phyloP scores from a whole-genome alignment of 2,888 invertebrate genomes.

The Aphidius colemani region DNA sequence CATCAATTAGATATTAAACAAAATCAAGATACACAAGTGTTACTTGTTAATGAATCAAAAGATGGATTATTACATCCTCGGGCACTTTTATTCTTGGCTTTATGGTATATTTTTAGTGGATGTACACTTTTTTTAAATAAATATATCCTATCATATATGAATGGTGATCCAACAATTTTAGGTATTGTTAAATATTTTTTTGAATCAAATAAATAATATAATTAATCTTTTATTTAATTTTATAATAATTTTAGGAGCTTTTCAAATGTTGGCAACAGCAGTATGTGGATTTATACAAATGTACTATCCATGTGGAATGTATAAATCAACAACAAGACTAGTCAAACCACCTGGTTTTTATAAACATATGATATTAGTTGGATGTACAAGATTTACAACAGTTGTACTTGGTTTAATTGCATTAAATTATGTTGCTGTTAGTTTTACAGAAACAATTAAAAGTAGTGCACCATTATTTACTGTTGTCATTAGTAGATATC shows the following conservation, averaged over 20 bases:
- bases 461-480: constrained; percentile 81
- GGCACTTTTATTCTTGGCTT: constrained; percentile 66
- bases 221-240: constrained; percentile 13
- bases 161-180: constrained; percentile 74
- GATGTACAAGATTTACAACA: constrained; percentile 74
- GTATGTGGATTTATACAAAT: constrained; percentile 76
- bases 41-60: constrained; percentile 48
- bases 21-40: constrained; percentile 46
- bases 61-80: constrained; percentile 66
- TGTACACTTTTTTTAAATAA: constrained; percentile 79
- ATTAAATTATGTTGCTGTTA: constrained; percentile 77
- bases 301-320: constrained; percentile 76
- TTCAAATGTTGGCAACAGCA: constrained; percentile 77
- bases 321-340: constrained; percentile 65
- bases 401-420: constrained; percentile 76
- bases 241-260: constrained; percentile 64
- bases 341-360: constrained; percentile 72
- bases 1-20: constrained; percentile 38
- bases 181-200: constrained; percentile 60
- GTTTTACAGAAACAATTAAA: constrained; percentile 81
- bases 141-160: constrained; percentile 73
- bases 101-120: constrained; percentile 80
- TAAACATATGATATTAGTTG: constrained; percentile 74
- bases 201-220: constrained; percentile 6
- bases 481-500: constrained; percentile 72